Conservation (phyloP, 1,140 invertebrate species). For the Cotesia typhae region DNA sequence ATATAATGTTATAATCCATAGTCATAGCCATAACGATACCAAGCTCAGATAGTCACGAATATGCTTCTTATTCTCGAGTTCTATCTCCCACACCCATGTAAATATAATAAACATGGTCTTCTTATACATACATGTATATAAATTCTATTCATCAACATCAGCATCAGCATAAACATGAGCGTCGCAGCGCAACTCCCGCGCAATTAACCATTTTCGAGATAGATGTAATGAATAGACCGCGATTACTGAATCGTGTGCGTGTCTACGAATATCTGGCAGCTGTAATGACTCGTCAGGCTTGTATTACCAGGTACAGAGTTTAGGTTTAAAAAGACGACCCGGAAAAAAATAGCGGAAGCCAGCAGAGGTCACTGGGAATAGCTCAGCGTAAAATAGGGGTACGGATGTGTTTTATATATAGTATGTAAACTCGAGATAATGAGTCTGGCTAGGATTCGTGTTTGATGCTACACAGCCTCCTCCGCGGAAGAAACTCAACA, state of each 20-base stretch:
- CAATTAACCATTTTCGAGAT: constrained; percentile 15
- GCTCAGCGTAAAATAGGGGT: background rate
- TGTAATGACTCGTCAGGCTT: no score
- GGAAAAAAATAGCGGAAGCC: background rate
- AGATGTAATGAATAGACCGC: background rate
- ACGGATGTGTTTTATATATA: no score
- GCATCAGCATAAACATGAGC: no score
- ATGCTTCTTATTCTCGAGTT: background rate
- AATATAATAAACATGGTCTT: no score
- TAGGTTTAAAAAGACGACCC: background rate
- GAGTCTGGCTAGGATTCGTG: constrained; percentile 12
- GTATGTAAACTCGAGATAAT: constrained; percentile 3
- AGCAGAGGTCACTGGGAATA: constrained; percentile 14
- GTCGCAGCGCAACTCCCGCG: background rate
- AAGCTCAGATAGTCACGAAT: constrained; percentile 5
- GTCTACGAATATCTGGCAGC: constrained; percentile 7
- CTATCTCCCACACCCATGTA: constrained; percentile 12
- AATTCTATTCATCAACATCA: no score
- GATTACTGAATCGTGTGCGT: constrained; percentile 4
- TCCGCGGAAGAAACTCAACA: constrained; percentile 25
- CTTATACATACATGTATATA: no score
- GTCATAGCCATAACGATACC: no score
- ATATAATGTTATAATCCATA: background rate
- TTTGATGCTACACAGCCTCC: constrained; percentile 18
- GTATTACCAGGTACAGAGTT: background rate